Percentiles rank a stretch among this genome's conserved stretches.
Conservation (phyloP, 2,797 vertebrate species). For the Platyrinchus mystaceus region DNA sequence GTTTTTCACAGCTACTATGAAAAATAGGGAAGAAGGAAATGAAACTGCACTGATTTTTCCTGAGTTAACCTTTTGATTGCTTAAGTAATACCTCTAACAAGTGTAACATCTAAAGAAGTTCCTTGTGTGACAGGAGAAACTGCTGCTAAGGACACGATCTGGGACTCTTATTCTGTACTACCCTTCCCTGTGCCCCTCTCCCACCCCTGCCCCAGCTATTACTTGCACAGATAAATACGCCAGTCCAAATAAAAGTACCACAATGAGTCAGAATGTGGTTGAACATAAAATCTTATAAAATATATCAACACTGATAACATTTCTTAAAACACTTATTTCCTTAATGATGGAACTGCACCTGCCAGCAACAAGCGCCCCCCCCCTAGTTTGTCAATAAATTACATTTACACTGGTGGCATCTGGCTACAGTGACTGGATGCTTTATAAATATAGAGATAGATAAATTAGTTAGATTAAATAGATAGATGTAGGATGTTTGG, state of each 20-base stretch:
- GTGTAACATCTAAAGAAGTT: not conserved
- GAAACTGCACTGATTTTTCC: not conserved
- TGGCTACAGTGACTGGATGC: not conserved
- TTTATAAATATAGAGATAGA: not conserved
- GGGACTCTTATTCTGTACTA: not conserved
- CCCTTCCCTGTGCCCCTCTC: not conserved
- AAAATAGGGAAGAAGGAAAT: not conserved
- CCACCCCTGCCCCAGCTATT: rapidly evolving
- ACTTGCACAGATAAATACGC: not conserved
- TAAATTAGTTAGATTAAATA: conserved; percentile 50
- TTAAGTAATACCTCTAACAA: not conserved
- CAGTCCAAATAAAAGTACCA: not conserved
- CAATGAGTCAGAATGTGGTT: not conserved
- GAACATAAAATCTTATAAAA: not conserved
- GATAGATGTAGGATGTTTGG: conserved; percentile 23
- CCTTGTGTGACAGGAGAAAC: not conserved
- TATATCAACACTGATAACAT: not conserved
- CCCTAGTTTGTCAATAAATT: not conserved
- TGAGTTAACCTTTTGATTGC: not conserved
- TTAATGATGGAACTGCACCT: not conserved
- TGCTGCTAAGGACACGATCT: not conserved
- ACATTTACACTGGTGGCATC: not conserved
- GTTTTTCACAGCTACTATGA: not conserved
- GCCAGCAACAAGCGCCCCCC: not conserved
- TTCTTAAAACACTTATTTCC: not conserved